Evolutionary conservation across 2,797 vertebrate species (phyloP), one percentile per base, ranked within the genome.

Genomic region (Bradypodion pumilum): DNA sequence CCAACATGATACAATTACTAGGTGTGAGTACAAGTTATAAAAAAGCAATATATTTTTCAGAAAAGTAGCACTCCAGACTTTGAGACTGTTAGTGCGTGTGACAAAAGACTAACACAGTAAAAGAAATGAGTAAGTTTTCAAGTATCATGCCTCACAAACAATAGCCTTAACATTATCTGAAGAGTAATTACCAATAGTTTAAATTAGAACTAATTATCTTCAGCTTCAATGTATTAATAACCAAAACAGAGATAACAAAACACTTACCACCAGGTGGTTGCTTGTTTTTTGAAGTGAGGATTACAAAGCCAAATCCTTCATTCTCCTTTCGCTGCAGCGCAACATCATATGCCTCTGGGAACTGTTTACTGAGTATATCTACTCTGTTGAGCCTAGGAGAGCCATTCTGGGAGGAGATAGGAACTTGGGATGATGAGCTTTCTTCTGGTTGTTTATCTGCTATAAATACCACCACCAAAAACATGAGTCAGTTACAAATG

Each of bases 281-380:
- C 91, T 98, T 99, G 96, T 95, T 98, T 95, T 99, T 99, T 1
- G 99, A 99, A 12, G 99, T 99, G 89, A 99, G 97, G 92, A 99
- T 99, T 89, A 99, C 98, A 0, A 99, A 99, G 65, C 99, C 99
- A 59, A 99, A 99, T 16, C 99, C 99, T 91, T 99, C 98, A 0
- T 97, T 98, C 93, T 99, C 98, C 89, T 95, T 98, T 77, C 98
- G 95, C 82, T 98, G 98, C 89, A 99, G 94, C 35, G 96, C 93
- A 70, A 99, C 95, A 1, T 99, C 97, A 0, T 98, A 99, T 82
- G 96, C 93, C 87, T 98, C 98, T 0, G 94, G 72, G 25, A 52
- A 89, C 56, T 93, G 82, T 7, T 75, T 95, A 92, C 62, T 90
- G 0, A 92, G 88, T n/a, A 87, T 83, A 12, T 98, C 97, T 0